Percentiles rank a stretch among this genome's conserved stretches.
Evolutionary conservation across 2,888 invertebrate genomes (phyloP).

Genomic region (Halictus ligatus): DNA sequence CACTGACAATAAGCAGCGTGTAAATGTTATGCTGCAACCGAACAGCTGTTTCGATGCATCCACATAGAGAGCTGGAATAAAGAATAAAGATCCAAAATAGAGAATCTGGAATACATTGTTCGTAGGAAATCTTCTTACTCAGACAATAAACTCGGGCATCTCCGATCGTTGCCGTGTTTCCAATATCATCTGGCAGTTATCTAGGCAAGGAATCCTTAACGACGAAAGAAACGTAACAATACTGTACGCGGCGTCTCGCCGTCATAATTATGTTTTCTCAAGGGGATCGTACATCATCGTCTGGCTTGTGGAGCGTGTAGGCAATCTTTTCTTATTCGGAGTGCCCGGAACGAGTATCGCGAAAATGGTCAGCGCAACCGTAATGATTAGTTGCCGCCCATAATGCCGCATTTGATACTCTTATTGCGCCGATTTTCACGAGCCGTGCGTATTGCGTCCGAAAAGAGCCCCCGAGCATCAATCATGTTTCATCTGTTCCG

Average conservation of each 20-base stretch:
- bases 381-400: constrained; percentile 60
- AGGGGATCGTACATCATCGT: constrained; percentile 58
- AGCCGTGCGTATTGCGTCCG: not conserved
- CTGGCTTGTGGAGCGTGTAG: constrained; percentile 30
- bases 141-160: not conserved
- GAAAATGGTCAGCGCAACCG: constrained; percentile 45
- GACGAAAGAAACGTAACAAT: constrained; percentile 25
- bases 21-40: not conserved
- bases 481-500: constrained; percentile 46
- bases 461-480: constrained; percentile 31
- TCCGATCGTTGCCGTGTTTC: not conserved
- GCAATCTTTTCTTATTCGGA: constrained; percentile 52
- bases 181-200: not conserved
- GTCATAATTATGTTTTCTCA: constrained; percentile 36
- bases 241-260: not conserved
- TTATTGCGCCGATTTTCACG: constrained; percentile 55
- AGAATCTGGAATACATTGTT: not conserved
- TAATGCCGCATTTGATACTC: constrained; percentile 48
- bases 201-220: constrained; percentile 12
- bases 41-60: not conserved
- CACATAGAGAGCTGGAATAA: too few species aligned
- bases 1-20: not conserved
- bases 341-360: constrained; percentile 50
- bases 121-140: not conserved
- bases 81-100: not conserved